Base-by-base conservation (phyloP, 2,113 vertebrate genomes). In the Egretta garzetta region DNA sequence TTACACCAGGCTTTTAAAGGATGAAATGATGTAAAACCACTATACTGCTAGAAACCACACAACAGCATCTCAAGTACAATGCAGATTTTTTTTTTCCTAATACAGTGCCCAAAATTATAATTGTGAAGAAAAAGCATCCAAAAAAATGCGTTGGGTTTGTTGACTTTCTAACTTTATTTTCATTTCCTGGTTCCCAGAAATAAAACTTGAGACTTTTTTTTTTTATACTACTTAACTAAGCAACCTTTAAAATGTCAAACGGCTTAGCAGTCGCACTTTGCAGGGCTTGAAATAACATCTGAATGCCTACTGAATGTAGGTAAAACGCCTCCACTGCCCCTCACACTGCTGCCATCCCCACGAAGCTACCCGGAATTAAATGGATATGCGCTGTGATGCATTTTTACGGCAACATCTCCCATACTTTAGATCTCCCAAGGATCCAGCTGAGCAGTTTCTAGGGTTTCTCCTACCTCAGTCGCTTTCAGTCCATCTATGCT, bases 281-380 rank as follows among this genome's bases (percentile, higher is more conserved):
- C 33, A 56, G 80, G 47, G 22, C 60, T 75, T 89, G 76, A 91
- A 95, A 97, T 94, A 88, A 59, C 83, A 77, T 84, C 60, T 68
- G 23, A 86, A 88, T 59, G 9, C 59, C 37, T 45, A 33, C 10
- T 58, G 32, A 55, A 33, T 62, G 49, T 33, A 81, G 39, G 55
- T 43, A 94, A 84, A 95, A 74, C 0, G 0, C 71, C 85, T 52
- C 43, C 63, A 12, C 55, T 53, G 56, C 55, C 56, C 81, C 60
- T 84, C 73, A 56, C 43, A 43, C 47, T 68, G 50, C 63, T 94
- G 80, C 80, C 72, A 73, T 55, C 63, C 35, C 32, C 64, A n/a
- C 2, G 3, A 71, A 89, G 37, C 59, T 88, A 63, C 37, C 56
- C 80, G 73, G 20, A 86, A 80, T 67, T 59, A 71, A 81, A 55